Conservation (phyloP, 2,888 invertebrate species). For the Dysmachus trigonus region DNA sequence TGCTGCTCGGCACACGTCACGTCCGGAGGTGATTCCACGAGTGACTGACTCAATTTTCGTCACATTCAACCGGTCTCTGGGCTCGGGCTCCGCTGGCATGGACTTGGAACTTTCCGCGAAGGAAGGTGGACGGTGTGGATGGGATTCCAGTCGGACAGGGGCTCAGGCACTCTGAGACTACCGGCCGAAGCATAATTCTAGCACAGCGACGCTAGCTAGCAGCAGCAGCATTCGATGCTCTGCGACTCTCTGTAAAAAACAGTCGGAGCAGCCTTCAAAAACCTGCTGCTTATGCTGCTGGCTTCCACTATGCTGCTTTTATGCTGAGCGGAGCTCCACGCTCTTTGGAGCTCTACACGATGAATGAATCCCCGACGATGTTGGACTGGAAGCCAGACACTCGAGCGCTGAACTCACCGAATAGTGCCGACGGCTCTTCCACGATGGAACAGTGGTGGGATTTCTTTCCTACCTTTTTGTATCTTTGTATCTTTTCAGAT, state of each 20-base stretch:
- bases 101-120: slow-evolving; percentile 9
- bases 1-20: neutral
- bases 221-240: neutral
- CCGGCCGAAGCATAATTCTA: neutral
- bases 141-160: neutral
- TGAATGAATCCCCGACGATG: neutral
- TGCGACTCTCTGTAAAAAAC: neutral
- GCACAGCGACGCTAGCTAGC: neutral
- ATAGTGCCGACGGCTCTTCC: neutral
- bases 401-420: neutral
- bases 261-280: neutral
- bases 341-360: neutral
- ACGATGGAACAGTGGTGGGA: neutral
- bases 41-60: slow-evolving; percentile 21
- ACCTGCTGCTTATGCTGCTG: neutral
- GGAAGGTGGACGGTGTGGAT: neutral
- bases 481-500: neutral
- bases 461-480: no score
- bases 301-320: neutral
- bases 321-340: neutral
- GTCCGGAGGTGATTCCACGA: slow-evolving; percentile 22
- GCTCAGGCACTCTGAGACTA: neutral
- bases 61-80: slow-evolving; percentile 28
- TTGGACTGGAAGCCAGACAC: neutral
- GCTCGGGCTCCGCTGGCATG: neutral